phyloP scores from a whole-genome alignment of 2,113 vertebrate species.

The Pomatorhinus ruficollis region DNA sequence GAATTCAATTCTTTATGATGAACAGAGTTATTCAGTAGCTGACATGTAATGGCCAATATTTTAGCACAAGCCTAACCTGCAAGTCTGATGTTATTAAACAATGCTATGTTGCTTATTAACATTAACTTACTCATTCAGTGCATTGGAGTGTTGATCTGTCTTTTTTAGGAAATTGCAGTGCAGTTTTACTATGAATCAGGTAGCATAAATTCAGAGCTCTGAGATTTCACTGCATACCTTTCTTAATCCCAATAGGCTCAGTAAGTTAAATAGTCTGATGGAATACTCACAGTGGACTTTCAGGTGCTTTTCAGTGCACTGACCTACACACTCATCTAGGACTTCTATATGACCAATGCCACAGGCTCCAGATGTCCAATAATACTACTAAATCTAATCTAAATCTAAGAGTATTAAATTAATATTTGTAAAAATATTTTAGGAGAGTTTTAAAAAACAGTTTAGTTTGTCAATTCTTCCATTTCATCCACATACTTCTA shows the following conservation, averaged over 20 bases:
- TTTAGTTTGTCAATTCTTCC: not conserved
- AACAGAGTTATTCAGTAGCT: not conserved
- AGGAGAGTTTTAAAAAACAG: not conserved
- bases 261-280: not conserved
- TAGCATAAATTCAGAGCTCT: not conserved
- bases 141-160: not conserved
- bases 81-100: not conserved
- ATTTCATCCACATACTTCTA: not conserved
- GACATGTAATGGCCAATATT: not conserved
- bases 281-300: not conserved
- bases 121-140: not conserved
- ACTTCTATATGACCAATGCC: not conserved
- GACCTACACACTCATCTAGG: not conserved
- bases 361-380: not conserved
- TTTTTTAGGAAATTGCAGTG: not conserved
- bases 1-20: not conserved
- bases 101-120: not conserved
- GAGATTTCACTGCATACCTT: not conserved
- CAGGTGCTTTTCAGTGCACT: not conserved
- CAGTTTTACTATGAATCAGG: not conserved
- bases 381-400: not conserved
- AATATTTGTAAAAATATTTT: not conserved
- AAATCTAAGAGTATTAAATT: too few relatives aligned
- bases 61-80: not conserved
- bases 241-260: not conserved